phyloP scores from a whole-genome alignment of 2,888 invertebrate genomes.

The Dryocosmus kuriphilus region DNA sequence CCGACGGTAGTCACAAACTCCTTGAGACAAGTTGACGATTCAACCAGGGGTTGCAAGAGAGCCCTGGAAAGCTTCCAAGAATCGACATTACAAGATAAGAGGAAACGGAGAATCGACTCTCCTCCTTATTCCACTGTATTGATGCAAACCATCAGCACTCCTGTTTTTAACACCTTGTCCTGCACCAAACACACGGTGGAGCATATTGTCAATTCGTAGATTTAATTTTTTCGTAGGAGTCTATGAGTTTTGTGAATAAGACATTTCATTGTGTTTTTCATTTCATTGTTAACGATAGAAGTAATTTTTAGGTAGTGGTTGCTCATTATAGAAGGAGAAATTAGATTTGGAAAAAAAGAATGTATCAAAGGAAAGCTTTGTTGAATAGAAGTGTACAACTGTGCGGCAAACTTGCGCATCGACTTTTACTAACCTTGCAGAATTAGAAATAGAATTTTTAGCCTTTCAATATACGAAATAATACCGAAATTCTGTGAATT shows the following conservation, averaged over 20 bases:
- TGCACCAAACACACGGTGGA: slow-evolving; percentile 75
- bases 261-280: too few species aligned
- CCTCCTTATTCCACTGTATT: slow-evolving; percentile 56
- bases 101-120: slow-evolving; percentile 56
- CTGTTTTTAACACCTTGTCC: slow-evolving; percentile 3
- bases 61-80: slow-evolving; percentile 48
- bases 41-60: slow-evolving; percentile 66
- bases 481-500: too few species aligned
- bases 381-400: too few species aligned
- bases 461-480: too few species aligned
- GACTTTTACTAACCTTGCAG: too few species aligned
- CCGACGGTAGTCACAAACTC: slow-evolving; percentile 21
- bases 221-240: not conserved
- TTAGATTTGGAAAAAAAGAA: not conserved
- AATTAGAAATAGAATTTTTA: too few species aligned
- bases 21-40: slow-evolving; percentile 56
- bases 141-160: slow-evolving; percentile 50
- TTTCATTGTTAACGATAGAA: too few species aligned
- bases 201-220: slow-evolving; percentile 74
- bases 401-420: too few species aligned
- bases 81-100: slow-evolving; percentile 55
- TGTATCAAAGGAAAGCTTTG: too few species aligned
- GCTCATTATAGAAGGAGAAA: not conserved
- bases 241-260: too few species aligned
- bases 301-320: not conserved